Evolutionary conservation across 64 coral and sea anemone species (phyloP).

Genomic region (Montipora efflorescens): DNA sequence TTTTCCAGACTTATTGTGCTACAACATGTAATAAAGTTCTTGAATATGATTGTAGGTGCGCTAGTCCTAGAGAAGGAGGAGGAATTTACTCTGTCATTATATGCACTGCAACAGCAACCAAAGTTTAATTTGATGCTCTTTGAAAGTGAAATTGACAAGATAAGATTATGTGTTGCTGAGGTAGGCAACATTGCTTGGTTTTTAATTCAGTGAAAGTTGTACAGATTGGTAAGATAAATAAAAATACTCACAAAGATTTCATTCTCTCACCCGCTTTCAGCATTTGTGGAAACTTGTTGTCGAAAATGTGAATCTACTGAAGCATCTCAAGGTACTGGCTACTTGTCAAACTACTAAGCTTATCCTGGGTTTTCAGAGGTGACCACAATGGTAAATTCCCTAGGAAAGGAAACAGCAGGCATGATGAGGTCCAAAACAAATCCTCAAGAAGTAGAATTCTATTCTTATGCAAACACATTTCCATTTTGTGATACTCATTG

Average conservation of each 20-base stretch:
- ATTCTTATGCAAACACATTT: too few species aligned
- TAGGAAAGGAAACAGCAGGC: too few species aligned
- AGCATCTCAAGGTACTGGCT: constrained; percentile 79
- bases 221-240: neutral
- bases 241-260: neutral
- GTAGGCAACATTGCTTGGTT: constrained; percentile 26
- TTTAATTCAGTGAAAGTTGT: neutral
- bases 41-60: constrained; percentile 46
- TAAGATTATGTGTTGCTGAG: constrained; percentile 93
- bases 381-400: too few species aligned
- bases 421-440: too few species aligned
- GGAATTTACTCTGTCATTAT: constrained; percentile 82
- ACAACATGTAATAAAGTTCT: neutral
- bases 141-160: constrained; percentile 98
- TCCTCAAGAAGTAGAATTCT: too few species aligned
- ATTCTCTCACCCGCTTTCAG: constrained; percentile 37
- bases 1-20: neutral
- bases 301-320: constrained; percentile 83
- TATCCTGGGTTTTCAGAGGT: neutral
- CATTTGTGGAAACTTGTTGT: constrained; percentile 98
- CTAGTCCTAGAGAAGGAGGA: constrained; percentile 83
- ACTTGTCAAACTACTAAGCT: neutral
- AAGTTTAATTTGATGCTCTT: constrained; percentile 85
- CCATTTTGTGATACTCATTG: too few species aligned
- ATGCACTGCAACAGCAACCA: constrained; percentile 73